Conservation (phyloP, 2,113 vertebrate species). For the Condylura cristata region DNA sequence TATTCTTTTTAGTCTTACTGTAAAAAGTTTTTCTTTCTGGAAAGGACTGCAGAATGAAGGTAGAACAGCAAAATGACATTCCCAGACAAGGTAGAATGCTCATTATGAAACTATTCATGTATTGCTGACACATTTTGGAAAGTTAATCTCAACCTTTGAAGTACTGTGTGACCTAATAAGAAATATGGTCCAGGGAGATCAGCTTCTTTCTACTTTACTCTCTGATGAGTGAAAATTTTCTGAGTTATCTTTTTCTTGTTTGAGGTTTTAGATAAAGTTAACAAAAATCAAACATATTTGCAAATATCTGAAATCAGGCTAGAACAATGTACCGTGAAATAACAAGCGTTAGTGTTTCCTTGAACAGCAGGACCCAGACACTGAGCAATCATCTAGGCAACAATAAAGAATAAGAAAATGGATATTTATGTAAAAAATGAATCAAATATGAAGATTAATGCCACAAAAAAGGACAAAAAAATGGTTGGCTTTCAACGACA, state of each 20-base stretch:
- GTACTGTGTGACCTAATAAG: not conserved
- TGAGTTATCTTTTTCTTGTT: not conserved
- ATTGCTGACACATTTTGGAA: not conserved
- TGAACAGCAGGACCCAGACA: not conserved
- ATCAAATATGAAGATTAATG: not conserved
- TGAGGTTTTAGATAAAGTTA: slow-evolving; percentile 11
- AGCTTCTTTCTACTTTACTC: not conserved
- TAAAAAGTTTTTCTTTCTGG: not conserved
- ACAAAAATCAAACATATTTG: slow-evolving; percentile 11
- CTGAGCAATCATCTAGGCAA: not conserved
- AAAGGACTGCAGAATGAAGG: slow-evolving; percentile 8
- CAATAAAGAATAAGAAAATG: not conserved
- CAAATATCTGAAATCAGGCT: not conserved
- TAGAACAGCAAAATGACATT: not conserved
- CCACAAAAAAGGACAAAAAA: not conserved
- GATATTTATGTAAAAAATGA: not conserved
- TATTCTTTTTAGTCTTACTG: not conserved
- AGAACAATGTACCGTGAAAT: not conserved
- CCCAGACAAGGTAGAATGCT: not conserved
- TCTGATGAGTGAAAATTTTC: slow-evolving; percentile 4
- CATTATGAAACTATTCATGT: not conserved
- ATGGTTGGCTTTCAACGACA: not conserved
- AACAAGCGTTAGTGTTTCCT: not conserved
- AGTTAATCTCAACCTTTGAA: not conserved
- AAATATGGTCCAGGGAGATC: not conserved